Conservation (phyloP, 2,797 vertebrate species). For the Numenius phaeopus region DNA sequence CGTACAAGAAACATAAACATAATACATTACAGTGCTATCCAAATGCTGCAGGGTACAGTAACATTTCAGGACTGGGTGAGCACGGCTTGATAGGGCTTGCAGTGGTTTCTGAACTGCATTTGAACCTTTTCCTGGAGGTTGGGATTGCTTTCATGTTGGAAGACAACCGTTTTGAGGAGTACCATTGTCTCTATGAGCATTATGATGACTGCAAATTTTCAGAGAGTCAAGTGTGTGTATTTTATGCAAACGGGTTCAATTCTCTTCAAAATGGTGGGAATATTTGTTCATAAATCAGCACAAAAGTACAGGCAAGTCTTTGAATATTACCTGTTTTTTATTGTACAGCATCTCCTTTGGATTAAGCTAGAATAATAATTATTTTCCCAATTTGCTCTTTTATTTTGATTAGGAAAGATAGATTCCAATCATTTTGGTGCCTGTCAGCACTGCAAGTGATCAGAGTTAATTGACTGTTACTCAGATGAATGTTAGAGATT, state of each 20-base stretch:
- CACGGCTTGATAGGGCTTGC: background rate
- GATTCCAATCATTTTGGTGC: background rate
- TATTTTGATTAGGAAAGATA: background rate
- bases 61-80: background rate
- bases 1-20: background rate
- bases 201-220: background rate
- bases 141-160: background rate
- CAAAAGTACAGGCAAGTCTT: background rate
- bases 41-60: background rate
- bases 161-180: background rate
- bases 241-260: background rate
- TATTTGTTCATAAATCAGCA: background rate
- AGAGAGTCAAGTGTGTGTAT: background rate
- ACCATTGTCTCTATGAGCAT: background rate
- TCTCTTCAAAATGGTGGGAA: background rate
- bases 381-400: background rate
- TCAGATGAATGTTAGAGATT: background rate
- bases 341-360: background rate
- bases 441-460: background rate
- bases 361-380: background rate
- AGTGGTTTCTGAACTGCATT: background rate
- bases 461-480: background rate
- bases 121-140: background rate
- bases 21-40: background rate
- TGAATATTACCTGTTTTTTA: background rate